These are phyloP conservation scores for Aradophagus sp. DNA, from an alignment of 1,140 invertebrate genomes.

Conservation along the genomic window DNA sequence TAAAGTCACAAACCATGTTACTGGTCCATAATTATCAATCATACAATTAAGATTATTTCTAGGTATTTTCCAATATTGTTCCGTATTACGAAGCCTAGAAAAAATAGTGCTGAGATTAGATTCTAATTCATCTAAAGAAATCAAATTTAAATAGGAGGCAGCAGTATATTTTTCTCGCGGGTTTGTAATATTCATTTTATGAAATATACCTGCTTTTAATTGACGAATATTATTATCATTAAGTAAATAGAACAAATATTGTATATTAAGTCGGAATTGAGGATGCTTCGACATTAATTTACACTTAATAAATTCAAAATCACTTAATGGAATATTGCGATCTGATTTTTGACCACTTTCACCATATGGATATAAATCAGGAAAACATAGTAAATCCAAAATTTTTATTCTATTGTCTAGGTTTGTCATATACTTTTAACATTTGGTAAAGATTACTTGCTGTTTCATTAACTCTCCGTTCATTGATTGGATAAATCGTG, in stretches of 20 bases:
- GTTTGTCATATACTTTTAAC: constrained; percentile 8
- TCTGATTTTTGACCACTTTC: not conserved
- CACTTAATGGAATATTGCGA: not conserved
- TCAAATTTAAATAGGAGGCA: constrained; percentile 9
- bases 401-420: constrained; percentile 5
- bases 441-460: not conserved
- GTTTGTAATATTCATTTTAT: constrained; percentile 15
- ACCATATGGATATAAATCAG: constrained; percentile 9
- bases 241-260: constrained; percentile 12
- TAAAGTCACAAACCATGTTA: not conserved
- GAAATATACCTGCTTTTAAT: too few species aligned
- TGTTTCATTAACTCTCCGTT: not conserved
- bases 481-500: too few species aligned
- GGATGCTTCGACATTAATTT: not conserved
- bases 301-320: constrained; percentile 2
- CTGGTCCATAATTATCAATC: constrained; percentile 2
- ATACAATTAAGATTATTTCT: constrained; percentile 1
- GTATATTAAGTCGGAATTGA: constrained; percentile 1
- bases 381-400: constrained; percentile 19
- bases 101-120: constrained; percentile 1
- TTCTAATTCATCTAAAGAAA: constrained; percentile 1
- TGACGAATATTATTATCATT: too few species aligned
- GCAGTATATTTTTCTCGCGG: constrained; percentile 6
- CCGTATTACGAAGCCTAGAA: too few species aligned
- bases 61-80: constrained; percentile 5